Percentiles rank a stretch among this genome's conserved stretches.
Evolutionary conservation across 2,888 invertebrate genomes (phyloP).

Genomic region (Philonicus albiceps): DNA sequence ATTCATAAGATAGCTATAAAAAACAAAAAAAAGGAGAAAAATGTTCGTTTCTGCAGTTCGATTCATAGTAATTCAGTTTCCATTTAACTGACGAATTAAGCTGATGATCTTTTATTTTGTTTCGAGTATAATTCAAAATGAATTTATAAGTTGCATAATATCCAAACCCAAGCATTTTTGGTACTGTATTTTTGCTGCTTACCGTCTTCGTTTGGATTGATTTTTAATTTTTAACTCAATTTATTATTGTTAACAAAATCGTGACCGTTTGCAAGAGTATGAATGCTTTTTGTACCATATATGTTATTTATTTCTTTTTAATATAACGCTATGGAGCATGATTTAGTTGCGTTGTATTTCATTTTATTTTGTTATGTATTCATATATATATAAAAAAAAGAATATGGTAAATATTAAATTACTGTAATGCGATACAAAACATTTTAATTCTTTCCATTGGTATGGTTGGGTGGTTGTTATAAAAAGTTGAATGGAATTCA

Average conservation of each 20-base stretch:
- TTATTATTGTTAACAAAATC: not conserved
- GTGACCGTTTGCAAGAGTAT: not conserved
- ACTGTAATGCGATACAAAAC: not conserved
- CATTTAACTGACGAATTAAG: not conserved
- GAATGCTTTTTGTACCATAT: not conserved
- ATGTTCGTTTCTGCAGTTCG: not conserved
- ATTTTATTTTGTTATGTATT: not conserved
- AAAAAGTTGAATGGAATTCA: too few relatives aligned
- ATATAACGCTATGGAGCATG: not conserved
- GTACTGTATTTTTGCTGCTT: not conserved
- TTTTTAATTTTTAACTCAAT: not conserved
- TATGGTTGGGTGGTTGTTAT: too few relatives aligned
- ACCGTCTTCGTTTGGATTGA: not conserved
- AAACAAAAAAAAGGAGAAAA: too few relatives aligned
- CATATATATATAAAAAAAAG: not conserved
- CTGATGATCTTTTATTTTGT: not conserved
- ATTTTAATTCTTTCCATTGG: too few relatives aligned
- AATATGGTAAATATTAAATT: not conserved
- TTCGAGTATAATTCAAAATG: not conserved
- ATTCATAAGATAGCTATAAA: not conserved
- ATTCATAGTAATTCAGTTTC: not conserved
- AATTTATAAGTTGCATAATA: not conserved
- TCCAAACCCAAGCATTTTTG: not conserved
- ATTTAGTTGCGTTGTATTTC: not conserved
- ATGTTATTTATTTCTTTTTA: not conserved